Conservation (phyloP, 1,140 invertebrate species). For the Zaprionus ornatus region DNA sequence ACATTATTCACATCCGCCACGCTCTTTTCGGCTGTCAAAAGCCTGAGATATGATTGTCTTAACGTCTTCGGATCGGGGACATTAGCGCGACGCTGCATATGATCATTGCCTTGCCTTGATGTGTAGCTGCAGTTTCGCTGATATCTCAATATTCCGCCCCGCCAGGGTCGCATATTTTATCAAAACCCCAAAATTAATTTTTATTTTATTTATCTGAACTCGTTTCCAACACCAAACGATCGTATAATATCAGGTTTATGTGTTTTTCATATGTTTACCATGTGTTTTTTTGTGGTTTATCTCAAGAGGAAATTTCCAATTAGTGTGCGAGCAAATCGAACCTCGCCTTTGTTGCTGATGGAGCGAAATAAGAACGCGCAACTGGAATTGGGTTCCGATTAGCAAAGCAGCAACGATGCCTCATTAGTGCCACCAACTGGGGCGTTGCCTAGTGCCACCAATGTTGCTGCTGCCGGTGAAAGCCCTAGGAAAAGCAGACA, state of each 20-base stretch:
- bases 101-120: conserved; percentile 1
- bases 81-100: conserved; percentile 17
- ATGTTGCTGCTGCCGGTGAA: not conserved
- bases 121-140: not conserved
- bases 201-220: not conserved
- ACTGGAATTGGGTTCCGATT: conserved; percentile 3
- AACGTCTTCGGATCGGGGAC: conserved; percentile 23
- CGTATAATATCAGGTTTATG: conserved; percentile 1
- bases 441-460: not conserved
- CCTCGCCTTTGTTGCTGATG: not conserved
- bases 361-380: not conserved
- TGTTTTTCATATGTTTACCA: not conserved
- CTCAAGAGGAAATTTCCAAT: not conserved
- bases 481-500: conserved; percentile 1
- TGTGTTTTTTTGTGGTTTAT: not conserved
- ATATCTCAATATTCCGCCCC: not conserved
- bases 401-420: not conserved
- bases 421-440: not conserved
- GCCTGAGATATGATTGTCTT: conserved; percentile 17
- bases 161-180: conserved; percentile 2
- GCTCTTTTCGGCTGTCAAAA: conserved; percentile 15
- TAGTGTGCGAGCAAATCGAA: not conserved
- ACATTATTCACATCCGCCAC: conserved; percentile 66
- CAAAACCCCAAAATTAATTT: not conserved
- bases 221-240: not conserved